Evolutionary conservation across 2,113 vertebrate species (phyloP), one percentile per base, ranked within the genome.

Genomic region (Petroica traversi): DNA sequence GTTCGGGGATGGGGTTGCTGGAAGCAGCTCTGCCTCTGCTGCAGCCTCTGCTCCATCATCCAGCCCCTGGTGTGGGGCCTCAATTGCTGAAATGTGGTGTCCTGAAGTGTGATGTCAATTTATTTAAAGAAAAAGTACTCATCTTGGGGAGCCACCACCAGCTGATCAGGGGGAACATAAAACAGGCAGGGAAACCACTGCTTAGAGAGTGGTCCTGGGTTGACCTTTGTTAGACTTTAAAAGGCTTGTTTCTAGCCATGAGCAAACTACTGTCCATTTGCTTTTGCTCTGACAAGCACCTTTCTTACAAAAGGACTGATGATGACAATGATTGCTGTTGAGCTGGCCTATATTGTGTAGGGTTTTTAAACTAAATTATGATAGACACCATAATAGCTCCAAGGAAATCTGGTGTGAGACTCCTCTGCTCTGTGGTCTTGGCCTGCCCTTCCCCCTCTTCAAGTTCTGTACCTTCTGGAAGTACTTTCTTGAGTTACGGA

Each of bases 21-120:
- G 19, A 2, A 2, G 16, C 0, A 0, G 23, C 23, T n/a, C 25
- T n/a, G 29, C 16, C 26, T 68, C 29, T 33, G 6, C 2, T 3
- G 28, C 2, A 19, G 13, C 26, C 64, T 40, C 51, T 40, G 8
- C 31, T 38, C 18, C 34, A 58, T 58, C 1, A 0, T 40, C 23
- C 29, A 69, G 52, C 20, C 22, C 12, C 14, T 0, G 0, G 3
- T 33, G 38, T 5, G 18, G 19, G 52, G 28, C 5, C 31, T n/a
- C n/a, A 31, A 20, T 43, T 22, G 28, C 40, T 45, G 49, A 73
- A 81, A 24, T 14, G 6, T 18, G 67, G 40, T 25, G 34, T 33
- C 54, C n/a, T 74, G 52, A 66, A 45, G n/a, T 29, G 40, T 67
- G 12, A 14, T 33, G 20, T 54, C 63, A 29, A 3, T n/a, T 24